phyloP scores from a whole-genome alignment of 2,888 invertebrate species.

The Apamea epomidion region DNA sequence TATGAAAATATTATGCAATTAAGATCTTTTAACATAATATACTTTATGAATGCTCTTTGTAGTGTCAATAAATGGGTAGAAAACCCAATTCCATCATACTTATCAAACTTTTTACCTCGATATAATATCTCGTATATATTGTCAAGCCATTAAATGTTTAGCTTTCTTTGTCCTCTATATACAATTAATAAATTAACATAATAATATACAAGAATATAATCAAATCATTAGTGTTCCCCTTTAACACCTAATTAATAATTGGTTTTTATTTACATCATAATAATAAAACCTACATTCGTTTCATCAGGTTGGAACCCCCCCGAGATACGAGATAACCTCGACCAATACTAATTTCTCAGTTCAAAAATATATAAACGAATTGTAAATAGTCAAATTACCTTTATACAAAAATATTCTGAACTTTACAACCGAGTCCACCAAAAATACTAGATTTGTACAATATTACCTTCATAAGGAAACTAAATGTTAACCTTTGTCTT shows the following conservation, averaged over 20 bases:
- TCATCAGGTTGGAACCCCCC: constrained; percentile 31
- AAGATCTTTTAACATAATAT: constrained; percentile 39
- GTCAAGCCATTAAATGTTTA: constrained; percentile 15
- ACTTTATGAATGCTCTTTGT: constrained; percentile 7
- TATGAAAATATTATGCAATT: constrained; percentile 47
- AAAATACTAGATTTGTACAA: constrained; percentile 70
- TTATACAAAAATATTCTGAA: constrained; percentile 57
- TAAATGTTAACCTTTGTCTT: constrained; percentile 52
- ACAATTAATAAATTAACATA: constrained; percentile 66
- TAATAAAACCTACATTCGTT: constrained; percentile 29
- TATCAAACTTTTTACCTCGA: neutral
- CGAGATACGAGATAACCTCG: constrained; percentile 39
- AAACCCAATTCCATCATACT: neutral
- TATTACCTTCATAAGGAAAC: constrained; percentile 64
- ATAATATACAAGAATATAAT: constrained; percentile 59
- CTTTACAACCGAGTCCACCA: constrained; percentile 52
- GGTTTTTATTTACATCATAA: constrained; percentile 60
- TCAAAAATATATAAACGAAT: constrained; percentile 59
- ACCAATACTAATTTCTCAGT: constrained; percentile 33
- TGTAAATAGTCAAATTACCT: constrained; percentile 49
- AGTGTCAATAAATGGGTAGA: constrained; percentile 6
- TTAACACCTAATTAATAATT: constrained; percentile 48
- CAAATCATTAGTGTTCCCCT: constrained; percentile 57
- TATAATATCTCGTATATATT: constrained; percentile 15
- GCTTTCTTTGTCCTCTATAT: constrained; percentile 53